These are phyloP conservation scores for Melanotaenia boesemani DNA, from an alignment of 2,797 vertebrate species.

Conservation along the genomic window DNA sequence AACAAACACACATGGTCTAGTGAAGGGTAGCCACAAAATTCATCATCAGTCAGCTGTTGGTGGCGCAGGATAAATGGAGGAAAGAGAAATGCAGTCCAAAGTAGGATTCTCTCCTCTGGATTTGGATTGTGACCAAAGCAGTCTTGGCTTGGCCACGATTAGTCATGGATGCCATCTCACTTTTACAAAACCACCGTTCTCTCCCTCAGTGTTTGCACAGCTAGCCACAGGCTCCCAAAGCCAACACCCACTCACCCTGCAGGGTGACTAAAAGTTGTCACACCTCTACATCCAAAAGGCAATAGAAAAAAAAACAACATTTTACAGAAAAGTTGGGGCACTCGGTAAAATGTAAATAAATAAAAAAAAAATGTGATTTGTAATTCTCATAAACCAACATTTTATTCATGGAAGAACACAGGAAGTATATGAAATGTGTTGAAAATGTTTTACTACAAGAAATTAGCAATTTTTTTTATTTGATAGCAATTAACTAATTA, in stretches of 20 bases:
- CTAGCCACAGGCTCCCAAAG: conserved; percentile 54
- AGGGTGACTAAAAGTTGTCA: conserved; percentile 14
- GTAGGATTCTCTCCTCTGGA: conserved; percentile 68
- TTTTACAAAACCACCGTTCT: conserved; percentile 61
- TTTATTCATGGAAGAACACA: no score
- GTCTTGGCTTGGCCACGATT: conserved; percentile 63
- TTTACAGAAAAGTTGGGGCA: no score
- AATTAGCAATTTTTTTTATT: no score
- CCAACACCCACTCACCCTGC: conserved; percentile 47
- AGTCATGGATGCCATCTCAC: conserved; percentile 65
- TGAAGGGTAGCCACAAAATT: conserved; percentile 61
- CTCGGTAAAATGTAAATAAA: no score
- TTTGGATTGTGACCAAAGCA: conserved; percentile 70
- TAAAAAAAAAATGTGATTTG: no score
- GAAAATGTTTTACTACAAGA: no score
- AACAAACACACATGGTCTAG: conserved; percentile 49
- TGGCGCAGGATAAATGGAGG: conserved; percentile 60
- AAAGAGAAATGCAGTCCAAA: conserved; percentile 61
- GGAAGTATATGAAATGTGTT: no score
- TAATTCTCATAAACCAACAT: no score
- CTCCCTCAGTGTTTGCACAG: conserved; percentile 68
- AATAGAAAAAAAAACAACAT: background rate
- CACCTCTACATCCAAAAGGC: conserved; percentile 17
- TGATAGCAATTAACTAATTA: no score
- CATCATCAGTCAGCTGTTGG: conserved; percentile 64